phyloP scores from a whole-genome alignment of 2,888 invertebrate genomes.

The Lomographa bimaculata region DNA sequence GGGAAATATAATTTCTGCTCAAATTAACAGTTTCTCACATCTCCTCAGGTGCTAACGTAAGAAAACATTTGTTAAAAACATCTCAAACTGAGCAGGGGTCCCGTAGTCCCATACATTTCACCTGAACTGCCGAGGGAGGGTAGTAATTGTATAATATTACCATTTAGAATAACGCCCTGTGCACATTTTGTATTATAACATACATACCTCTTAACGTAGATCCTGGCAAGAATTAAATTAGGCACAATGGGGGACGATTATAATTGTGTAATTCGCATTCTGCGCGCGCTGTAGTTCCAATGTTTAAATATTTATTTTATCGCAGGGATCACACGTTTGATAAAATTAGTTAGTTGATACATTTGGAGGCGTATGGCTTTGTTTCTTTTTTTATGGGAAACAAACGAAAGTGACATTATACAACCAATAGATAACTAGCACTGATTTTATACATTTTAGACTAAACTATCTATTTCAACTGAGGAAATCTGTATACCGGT shows the following conservation, averaged over 20 bases:
- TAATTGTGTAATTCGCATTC: constrained; percentile 32
- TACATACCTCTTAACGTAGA: constrained; percentile 12
- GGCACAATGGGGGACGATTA: constrained; percentile 33
- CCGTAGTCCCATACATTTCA: constrained; percentile 19
- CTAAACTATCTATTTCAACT: too few species aligned
- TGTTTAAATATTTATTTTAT: constrained; percentile 32
- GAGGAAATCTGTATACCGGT: too few species aligned
- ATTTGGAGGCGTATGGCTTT: too few species aligned
- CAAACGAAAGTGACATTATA: too few species aligned
- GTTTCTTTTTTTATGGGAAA: too few species aligned
- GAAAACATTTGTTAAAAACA: constrained; percentile 27
- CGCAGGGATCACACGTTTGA: constrained; percentile 17
- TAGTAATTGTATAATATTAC: constrained; percentile 39
- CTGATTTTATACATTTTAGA: too few species aligned
- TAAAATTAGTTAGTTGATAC: constrained; percentile 31
- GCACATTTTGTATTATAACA: constrained; percentile 15
- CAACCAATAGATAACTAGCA: too few species aligned
- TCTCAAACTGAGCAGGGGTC: constrained; percentile 18
- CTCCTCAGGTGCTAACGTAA: constrained; percentile 29
- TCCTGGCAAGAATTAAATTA: constrained; percentile 34
- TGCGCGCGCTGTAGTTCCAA: constrained; percentile 31
- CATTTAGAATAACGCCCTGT: constrained; percentile 34
- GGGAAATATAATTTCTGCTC: constrained; percentile 24
- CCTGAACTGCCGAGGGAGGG: constrained; percentile 26
- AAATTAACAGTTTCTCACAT: constrained; percentile 27